These are phyloP conservation scores for Eretmocerus hayati DNA, from an alignment of 2,888 invertebrate species.

Conservation along the genomic window DNA sequence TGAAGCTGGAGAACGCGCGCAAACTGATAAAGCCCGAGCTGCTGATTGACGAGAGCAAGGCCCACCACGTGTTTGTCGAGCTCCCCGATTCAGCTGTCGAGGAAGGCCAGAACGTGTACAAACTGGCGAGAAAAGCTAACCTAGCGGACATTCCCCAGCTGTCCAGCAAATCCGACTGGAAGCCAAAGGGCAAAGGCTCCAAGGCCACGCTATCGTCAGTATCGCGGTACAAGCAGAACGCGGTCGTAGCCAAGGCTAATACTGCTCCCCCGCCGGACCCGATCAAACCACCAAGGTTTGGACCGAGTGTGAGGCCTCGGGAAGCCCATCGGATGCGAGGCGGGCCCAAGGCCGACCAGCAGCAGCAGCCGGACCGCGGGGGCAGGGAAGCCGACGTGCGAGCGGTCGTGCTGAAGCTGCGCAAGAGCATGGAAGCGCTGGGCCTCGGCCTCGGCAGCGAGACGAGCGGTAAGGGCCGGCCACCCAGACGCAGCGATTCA, in stretches of 20 bases:
- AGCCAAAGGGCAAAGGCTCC: slow-evolving; percentile 12
- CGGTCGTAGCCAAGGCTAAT: slow-evolving; percentile 3
- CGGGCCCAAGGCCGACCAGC: slow-evolving; percentile 9
- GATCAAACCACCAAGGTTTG: no score
- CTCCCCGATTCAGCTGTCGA: slow-evolving; percentile 14
- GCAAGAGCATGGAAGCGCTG: slow-evolving; percentile 17
- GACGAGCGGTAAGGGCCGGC: slow-evolving; percentile 9
- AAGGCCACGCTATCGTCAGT: slow-evolving; percentile 1
- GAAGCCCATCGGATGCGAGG: slow-evolving; percentile 3
- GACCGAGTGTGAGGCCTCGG: not conserved
- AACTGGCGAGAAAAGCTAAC: slow-evolving; percentile 9
- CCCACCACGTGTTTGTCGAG: slow-evolving; percentile 12
- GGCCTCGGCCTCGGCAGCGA: no score
- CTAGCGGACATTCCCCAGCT: not conserved
- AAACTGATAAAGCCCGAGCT: slow-evolving; percentile 38
- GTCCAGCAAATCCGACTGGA: slow-evolving; percentile 17
- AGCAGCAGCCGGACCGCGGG: no score
- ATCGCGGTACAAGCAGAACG: slow-evolving; percentile 14
- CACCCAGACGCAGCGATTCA: slow-evolving; percentile 20
- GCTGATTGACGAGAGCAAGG: slow-evolving; percentile 17
- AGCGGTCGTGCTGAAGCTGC: slow-evolving; percentile 15
- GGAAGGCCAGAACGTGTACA: slow-evolving; percentile 16
- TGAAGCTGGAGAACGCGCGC: slow-evolving; percentile 40
- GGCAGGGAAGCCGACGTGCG: slow-evolving; percentile 14
- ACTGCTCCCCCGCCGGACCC: no score